Percentiles rank a stretch among this genome's conserved stretches.
These are phyloP conservation scores for Maccullochella peelii DNA, from an alignment of 2,113 vertebrate genomes.

Conservation along the genomic window DNA sequence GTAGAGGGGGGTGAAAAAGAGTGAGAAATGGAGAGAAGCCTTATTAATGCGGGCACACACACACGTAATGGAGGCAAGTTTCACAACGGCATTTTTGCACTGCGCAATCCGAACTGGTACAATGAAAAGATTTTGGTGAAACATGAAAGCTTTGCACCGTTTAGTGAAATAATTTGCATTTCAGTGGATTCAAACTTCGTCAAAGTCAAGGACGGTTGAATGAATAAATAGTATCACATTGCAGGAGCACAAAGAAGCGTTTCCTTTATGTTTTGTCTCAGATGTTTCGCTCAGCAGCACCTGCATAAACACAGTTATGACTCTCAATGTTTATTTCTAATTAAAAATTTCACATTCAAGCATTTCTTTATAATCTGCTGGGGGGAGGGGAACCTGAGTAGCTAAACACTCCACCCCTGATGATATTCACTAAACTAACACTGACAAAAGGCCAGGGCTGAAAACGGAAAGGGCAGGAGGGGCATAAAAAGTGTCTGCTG, in stretches of 20 bases:
- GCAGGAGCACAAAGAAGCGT: conserved; percentile 41
- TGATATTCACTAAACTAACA: conserved; percentile 69
- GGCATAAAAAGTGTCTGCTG: conserved; percentile 81
- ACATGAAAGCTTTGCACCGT: conserved; percentile 65
- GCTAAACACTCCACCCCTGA: conserved; percentile 55
- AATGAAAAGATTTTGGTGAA: conserved; percentile 23
- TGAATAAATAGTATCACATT: conserved; percentile 56
- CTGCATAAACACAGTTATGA: conserved; percentile 44
- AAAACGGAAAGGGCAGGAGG: conserved; percentile 78
- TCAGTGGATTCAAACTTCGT: conserved; percentile 59
- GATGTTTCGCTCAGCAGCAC: conserved; percentile 61
- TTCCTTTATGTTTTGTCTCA: conserved; percentile 61
- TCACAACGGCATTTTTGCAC: conserved; percentile 10
- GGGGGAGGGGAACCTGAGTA: conserved; percentile 15
- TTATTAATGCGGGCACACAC: conserved; percentile 51
- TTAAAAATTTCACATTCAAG: conserved; percentile 56
- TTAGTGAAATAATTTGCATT: conserved; percentile 71
- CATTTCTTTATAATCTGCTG: conserved; percentile 47
- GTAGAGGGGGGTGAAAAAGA: background rate
- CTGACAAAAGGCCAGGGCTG: conserved; percentile 73
- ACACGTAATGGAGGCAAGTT: conserved; percentile 4
- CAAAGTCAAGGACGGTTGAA: conserved; percentile 67
- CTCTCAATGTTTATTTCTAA: conserved; percentile 50
- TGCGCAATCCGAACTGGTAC: conserved; percentile 6
- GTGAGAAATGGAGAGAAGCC: conserved; percentile 15